phyloP scores from a whole-genome alignment of 2,797 vertebrate species.

The Pipistrellus pipistrellus region DNA sequence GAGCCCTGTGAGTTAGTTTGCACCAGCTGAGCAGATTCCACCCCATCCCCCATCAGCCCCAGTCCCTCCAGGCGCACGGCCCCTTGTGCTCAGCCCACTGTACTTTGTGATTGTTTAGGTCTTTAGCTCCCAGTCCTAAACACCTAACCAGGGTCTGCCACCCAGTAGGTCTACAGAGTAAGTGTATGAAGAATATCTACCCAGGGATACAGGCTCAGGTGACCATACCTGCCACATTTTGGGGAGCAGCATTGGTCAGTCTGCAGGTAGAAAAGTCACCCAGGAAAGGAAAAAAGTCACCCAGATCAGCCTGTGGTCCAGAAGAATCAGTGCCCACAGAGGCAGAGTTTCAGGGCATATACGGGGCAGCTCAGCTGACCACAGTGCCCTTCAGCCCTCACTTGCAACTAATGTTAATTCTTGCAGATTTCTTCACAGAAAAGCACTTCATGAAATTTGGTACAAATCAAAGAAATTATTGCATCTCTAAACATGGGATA shows the following conservation, averaged over 20 bases:
- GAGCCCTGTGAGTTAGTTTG: neutral
- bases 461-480: neutral
- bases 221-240: neutral
- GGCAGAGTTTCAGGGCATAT: rapidly evolving
- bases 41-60: neutral
- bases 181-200: too few relatives aligned
- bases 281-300: neutral
- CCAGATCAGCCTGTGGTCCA: neutral
- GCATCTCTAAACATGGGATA: too few relatives aligned
- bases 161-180: neutral
- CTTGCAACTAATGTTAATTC: neutral
- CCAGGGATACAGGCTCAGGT: neutral
- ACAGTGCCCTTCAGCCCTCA: rapidly evolving
- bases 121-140: neutral
- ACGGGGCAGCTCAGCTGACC: rapidly evolving
- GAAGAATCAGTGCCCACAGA: rapidly evolving
- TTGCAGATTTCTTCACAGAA: neutral
- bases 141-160: neutral
- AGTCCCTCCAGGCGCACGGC: rapidly evolving
- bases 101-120: rapidly evolving
- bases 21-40: rapidly evolving
- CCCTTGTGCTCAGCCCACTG: rapidly evolving
- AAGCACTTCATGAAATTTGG: neutral
- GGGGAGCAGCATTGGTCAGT: neutral
- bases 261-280: neutral